phyloP scores from a whole-genome alignment of 2,888 invertebrate species.

The Agrotis exclamationis region DNA sequence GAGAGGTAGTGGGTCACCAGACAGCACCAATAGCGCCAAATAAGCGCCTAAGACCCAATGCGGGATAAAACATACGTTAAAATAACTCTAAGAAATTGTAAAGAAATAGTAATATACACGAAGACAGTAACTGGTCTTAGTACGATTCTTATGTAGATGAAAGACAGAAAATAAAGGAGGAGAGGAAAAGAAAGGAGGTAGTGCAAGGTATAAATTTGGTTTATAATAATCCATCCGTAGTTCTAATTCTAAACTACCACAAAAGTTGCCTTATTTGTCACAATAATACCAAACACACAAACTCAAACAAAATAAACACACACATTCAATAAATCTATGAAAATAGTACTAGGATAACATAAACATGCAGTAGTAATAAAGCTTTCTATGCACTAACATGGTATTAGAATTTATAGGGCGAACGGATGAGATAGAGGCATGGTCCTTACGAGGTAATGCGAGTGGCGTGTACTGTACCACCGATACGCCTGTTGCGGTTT shows the following conservation, averaged over 20 bases:
- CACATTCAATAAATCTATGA: constrained; percentile 56
- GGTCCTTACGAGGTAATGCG: constrained; percentile 77
- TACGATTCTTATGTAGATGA: no score
- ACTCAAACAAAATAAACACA: constrained; percentile 32
- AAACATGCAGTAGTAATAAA: constrained; percentile 79
- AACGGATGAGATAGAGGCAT: constrained; percentile 77
- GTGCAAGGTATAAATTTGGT: no score
- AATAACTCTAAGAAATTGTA: no score
- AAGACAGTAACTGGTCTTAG: no score
- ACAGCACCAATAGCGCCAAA: no score
- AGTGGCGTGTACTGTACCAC: constrained; percentile 80
- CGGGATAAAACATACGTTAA: no score
- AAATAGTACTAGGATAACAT: constrained; percentile 62
- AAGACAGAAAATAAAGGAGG: no score
- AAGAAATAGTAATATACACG: no score
- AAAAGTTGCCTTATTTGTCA: constrained; percentile 24
- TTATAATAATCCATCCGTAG: no score
- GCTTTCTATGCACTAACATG: constrained; percentile 75
- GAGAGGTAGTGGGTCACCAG: no score
- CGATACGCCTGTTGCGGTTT: constrained; percentile 88
- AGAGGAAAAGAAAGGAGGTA: no score
- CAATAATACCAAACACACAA: constrained; percentile 24
- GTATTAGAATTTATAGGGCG: constrained; percentile 80
- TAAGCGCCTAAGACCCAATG: no score
- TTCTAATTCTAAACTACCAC: constrained; percentile 3